Percentiles rank a stretch among this genome's conserved stretches.
Evolutionary conservation across 1,140 invertebrate species (phyloP).

Genomic region (Teleopsis dalmanni): DNA sequence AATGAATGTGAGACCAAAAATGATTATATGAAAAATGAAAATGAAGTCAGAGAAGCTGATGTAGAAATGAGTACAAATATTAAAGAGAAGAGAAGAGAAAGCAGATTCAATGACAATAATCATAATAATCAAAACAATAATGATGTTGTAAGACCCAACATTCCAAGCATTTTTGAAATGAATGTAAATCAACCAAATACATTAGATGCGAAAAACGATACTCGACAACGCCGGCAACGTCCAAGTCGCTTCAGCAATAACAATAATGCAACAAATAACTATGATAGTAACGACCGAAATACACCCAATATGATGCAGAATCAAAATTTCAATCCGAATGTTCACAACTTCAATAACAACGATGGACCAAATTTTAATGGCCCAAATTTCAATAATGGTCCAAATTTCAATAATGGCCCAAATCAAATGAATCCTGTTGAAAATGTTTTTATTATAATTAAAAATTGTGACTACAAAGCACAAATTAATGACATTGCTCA

Average conservation of each 20-base stretch:
- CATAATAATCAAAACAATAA: background rate
- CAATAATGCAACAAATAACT: background rate
- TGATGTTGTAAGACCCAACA: background rate
- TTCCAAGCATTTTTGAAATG: conserved; percentile 9
- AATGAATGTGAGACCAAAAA: conserved; percentile 1
- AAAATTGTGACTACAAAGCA: conserved; percentile 65
- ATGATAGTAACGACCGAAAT: background rate
- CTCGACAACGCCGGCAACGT: conserved; percentile 37
- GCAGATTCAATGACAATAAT: background rate
- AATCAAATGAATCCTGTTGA: conserved; percentile 12
- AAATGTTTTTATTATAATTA: conserved; percentile 57
- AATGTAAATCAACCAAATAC: conserved; percentile 15
- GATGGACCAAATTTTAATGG: too few relatives aligned
- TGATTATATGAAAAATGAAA: conserved; percentile 1
- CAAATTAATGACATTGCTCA: conserved; percentile 70
- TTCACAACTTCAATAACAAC: too few relatives aligned
- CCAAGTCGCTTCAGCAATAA: conserved; percentile 23
- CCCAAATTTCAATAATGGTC: too few relatives aligned
- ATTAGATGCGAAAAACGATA: conserved; percentile 15
- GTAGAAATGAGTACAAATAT: too few relatives aligned
- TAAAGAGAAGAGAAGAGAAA: background rate
- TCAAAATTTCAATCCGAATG: conserved; percentile 4
- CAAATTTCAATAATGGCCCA: conserved; percentile 1
- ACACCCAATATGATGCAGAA: background rate
- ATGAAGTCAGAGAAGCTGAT: conserved; percentile 6